phyloP scores from a whole-genome alignment of 2,888 invertebrate genomes.

The Archips xylosteana region DNA sequence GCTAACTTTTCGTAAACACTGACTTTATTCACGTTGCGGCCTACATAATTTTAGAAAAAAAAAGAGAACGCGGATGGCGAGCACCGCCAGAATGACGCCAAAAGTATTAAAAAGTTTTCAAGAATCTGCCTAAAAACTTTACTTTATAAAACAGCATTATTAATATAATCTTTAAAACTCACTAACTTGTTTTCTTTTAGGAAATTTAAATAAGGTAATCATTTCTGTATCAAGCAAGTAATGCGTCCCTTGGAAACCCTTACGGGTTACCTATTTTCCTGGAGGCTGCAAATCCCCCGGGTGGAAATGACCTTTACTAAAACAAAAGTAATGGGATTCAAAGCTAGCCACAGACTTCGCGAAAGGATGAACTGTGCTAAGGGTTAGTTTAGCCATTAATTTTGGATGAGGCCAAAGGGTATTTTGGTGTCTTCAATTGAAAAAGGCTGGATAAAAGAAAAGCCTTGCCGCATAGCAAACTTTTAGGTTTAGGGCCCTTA shows the following conservation, averaged over 20 bases:
- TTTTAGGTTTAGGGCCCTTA: constrained; percentile 3
- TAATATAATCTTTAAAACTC: constrained; percentile 9
- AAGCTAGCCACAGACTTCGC: constrained; percentile 21
- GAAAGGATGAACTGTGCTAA: constrained; percentile 20
- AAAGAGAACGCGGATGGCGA: constrained; percentile 6
- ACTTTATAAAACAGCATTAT: constrained; percentile 14
- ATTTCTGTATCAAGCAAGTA: constrained; percentile 11
- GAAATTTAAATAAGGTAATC: constrained; percentile 13
- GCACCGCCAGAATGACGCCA: constrained; percentile 3
- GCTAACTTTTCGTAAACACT: background rate
- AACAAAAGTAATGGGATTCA: constrained; percentile 33
- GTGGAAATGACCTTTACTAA: constrained; percentile 30
- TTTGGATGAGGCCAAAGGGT: constrained; percentile 20
- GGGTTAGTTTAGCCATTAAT: constrained; percentile 20
- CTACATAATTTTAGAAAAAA: background rate
- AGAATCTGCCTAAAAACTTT: constrained; percentile 9
- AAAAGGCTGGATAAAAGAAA: constrained; percentile 10
- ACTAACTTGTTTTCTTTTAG: background rate
- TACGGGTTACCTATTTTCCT: constrained; percentile 9
- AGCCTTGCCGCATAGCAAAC: background rate
- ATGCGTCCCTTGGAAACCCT: constrained; percentile 1
- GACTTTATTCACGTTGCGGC: background rate
- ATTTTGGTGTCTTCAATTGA: constrained; percentile 12
- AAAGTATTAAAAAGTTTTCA: constrained; percentile 18
- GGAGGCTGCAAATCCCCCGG: constrained; percentile 17